Evolutionary conservation across 1,140 invertebrate genomes (phyloP).

Genomic region (Saxidomus purpurata): DNA sequence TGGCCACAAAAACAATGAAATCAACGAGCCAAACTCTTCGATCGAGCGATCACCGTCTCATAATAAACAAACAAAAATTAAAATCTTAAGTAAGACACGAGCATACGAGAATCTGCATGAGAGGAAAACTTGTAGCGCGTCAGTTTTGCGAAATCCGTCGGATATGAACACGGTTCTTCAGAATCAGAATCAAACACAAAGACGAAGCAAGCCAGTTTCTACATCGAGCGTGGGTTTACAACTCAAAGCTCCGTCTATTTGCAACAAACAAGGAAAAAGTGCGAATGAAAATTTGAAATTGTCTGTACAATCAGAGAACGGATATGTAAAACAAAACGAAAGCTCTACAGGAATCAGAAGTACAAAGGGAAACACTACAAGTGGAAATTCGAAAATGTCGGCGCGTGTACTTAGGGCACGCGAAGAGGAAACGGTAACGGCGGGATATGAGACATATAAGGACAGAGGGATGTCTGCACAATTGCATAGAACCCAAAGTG

Average conservation of each 20-base stretch:
- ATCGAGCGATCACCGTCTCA: neutral
- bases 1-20: constrained; percentile 30
- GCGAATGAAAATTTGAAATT: neutral
- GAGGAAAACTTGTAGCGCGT: neutral
- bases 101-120: neutral
- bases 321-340: neutral
- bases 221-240: neutral
- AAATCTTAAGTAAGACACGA: neutral
- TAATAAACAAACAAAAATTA: neutral
- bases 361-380: neutral
- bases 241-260: neutral
- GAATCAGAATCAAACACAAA: neutral
- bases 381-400: neutral
- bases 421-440: neutral
- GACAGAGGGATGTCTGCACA: neutral
- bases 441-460: neutral
- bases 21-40: neutral
- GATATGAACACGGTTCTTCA: neutral
- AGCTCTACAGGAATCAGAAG: neutral
- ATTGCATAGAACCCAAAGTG: neutral
- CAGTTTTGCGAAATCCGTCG: neutral
- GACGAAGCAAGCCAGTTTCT: neutral
- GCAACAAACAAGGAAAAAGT: neutral
- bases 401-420: neutral
- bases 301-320: neutral